phyloP scores from a whole-genome alignment of 53 echinoderm and acorn worm species.

The Stichopus horrens region DNA sequence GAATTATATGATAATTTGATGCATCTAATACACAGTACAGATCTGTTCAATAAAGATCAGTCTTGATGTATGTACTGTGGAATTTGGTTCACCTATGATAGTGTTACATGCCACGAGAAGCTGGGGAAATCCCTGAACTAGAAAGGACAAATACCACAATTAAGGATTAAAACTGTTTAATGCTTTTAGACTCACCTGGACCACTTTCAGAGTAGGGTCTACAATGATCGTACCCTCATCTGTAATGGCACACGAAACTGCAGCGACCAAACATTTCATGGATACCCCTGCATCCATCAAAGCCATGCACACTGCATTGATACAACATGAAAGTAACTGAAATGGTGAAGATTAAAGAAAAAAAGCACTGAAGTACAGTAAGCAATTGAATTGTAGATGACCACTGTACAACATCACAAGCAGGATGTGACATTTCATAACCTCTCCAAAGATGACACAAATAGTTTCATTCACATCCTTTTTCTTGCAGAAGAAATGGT shows the following conservation, averaged over 20 bases:
- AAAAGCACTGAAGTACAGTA: background rate
- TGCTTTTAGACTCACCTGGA: conserved; percentile 53
- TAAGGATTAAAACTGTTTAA: background rate
- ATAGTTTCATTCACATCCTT: too few species aligned
- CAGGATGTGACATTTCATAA: too few species aligned
- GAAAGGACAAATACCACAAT: background rate
- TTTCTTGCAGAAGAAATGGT: too few species aligned
- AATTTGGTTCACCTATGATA: too few species aligned
- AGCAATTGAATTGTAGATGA: background rate
- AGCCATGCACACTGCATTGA: conserved; percentile 92
- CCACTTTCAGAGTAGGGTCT: conserved; percentile 82
- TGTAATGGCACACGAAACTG: conserved; percentile 74
- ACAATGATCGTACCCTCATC: conserved; percentile 68
- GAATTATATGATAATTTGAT: too few species aligned
- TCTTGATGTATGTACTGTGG: too few species aligned
- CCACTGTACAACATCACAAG: background rate
- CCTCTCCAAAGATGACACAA: too few species aligned
- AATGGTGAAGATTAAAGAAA: background rate
- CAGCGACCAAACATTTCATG: conserved; percentile 87
- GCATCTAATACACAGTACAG: too few species aligned
- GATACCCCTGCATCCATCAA: conserved; percentile 95
- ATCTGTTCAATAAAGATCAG: too few species aligned
- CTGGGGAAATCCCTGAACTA: too few species aligned
- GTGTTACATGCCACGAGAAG: too few species aligned
- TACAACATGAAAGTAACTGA: conserved; percentile 85